phyloP scores from a whole-genome alignment of 2,797 vertebrate genomes.

The Hydrophis major region DNA sequence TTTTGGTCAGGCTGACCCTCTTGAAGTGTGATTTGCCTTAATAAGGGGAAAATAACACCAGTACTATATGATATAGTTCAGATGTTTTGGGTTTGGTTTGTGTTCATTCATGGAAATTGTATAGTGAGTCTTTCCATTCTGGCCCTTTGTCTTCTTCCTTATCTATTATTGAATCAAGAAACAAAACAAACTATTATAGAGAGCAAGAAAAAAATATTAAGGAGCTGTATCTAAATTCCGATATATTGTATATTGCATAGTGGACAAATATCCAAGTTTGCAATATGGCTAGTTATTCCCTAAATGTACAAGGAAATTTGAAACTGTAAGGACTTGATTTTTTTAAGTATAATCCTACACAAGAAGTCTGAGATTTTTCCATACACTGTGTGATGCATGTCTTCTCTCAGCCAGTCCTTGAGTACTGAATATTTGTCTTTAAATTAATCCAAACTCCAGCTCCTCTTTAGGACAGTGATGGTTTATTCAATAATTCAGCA shows the following conservation, averaged over 20 bases:
- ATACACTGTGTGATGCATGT: not conserved
- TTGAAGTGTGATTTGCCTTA: not conserved
- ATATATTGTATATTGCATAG: not conserved
- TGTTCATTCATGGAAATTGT: not conserved
- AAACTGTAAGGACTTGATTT: not conserved
- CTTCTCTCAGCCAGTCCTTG: too few relatives aligned
- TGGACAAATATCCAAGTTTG: not conserved
- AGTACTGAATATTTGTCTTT: too few relatives aligned
- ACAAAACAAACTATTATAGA: not conserved
- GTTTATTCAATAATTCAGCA: too few relatives aligned
- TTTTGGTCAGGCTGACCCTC: not conserved
- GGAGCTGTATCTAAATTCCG: not conserved
- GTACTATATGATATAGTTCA: not conserved
- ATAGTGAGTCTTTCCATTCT: not conserved
- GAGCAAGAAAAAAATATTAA: not conserved
- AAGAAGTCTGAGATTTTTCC: not conserved
- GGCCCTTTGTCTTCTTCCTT: not conserved
- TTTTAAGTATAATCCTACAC: not conserved
- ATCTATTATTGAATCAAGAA: too few relatives aligned
- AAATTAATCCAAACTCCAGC: too few relatives aligned
- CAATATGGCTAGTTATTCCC: not conserved
- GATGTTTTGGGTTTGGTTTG: not conserved
- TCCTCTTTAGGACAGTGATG: too few relatives aligned
- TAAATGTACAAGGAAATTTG: not conserved
- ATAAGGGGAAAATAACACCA: not conserved